Base-by-base conservation (phyloP, 1,140 invertebrate species). In the Ylistrum balloti region DNA sequence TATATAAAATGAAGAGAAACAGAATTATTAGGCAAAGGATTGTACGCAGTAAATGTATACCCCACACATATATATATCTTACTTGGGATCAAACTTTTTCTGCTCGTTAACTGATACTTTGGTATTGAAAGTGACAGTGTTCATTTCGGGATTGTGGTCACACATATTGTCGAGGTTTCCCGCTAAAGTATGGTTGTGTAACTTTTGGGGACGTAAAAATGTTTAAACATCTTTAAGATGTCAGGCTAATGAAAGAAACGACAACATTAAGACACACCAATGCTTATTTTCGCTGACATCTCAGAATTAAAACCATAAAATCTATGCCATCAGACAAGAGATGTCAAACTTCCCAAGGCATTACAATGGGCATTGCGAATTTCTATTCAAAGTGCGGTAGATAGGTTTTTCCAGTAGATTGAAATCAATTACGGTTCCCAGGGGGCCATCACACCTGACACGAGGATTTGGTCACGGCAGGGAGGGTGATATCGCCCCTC, bases 281-380 rank as follows among this genome's bases (percentile, higher is more conserved):
- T 74, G 56, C 17, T 74, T n/a, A 74, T n/a, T 74, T 74, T 74
- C 22, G 56, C 56, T 74, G 56, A 74, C 56, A 74, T 74, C 56
- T 74, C 56, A 74, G 28, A 74, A 74, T 74, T 28, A n/a, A 74
- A n/a, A 74, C 56, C 56, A 28, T 74, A 74, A 74, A 74, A 74
- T 74, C 56, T 9, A 17, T 17, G n/a, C 56, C 28, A 74, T 74
- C 56, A 74, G 28, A 74, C 56, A 74, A 0, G 9, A n/a, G 56
- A 9, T 74, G 56, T 74, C n/a, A 74, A 17, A 11, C 0, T 74
- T 74, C 28, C 15, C 56, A 9, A 7, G 15, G 5, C 56, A 0
- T 74, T 74, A 74, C 56, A 74, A 74, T 74, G 56, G 22, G n/a
- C n/a, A 74, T 74, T 74, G 56, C 56, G n/a, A 74, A 74, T n/a